Conservation (phyloP, 2,797 vertebrate genomes). For the Vultur gryphus region DNA sequence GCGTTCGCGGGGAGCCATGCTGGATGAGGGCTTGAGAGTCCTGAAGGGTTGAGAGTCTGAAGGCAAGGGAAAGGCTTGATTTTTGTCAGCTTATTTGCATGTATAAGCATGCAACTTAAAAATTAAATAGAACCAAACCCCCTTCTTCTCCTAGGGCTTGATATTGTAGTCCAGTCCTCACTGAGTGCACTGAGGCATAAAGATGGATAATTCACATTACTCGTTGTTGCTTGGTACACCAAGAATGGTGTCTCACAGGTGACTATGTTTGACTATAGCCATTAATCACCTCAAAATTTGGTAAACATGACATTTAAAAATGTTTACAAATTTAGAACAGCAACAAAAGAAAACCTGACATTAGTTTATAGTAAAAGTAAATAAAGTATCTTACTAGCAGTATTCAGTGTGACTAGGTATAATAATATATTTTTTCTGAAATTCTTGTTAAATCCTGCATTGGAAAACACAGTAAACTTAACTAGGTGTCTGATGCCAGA, state of each 20-base stretch:
- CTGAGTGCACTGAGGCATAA: background rate
- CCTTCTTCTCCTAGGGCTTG: background rate
- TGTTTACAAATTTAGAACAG: background rate
- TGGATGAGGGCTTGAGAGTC: background rate
- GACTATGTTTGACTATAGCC: background rate
- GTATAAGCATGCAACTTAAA: background rate
- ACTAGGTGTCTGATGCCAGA: background rate
- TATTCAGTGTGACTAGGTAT: background rate
- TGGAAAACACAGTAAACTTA: background rate
- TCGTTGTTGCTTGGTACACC: background rate
- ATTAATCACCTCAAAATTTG: background rate
- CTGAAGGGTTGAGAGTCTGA: background rate
- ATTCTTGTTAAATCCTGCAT: background rate
- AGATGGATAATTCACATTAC: background rate
- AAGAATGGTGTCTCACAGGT: background rate
- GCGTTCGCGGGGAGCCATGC: rapidly evolving
- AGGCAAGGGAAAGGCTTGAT: background rate
- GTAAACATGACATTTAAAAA: background rate
- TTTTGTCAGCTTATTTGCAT: background rate
- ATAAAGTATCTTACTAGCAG: background rate
- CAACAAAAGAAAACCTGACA: background rate
- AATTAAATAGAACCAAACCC: background rate
- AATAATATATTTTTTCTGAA: background rate
- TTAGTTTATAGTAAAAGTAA: background rate
- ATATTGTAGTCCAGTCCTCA: background rate